Conservation (phyloP, 2,797 vertebrate genomes). For the Borostomias antarcticus region DNA sequence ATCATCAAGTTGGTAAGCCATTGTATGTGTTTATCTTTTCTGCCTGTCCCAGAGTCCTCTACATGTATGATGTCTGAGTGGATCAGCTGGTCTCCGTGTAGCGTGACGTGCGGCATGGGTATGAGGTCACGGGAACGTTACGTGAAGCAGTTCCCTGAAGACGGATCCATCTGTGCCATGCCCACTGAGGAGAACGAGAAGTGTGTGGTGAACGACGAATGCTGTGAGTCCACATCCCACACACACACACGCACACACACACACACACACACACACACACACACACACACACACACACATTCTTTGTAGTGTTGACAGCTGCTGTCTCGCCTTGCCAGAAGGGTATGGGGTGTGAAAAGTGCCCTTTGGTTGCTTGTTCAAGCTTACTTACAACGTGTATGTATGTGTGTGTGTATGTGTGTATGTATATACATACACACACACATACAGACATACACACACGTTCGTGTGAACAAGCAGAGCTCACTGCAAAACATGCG, state of each 20-base stretch:
- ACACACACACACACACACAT: neutral
- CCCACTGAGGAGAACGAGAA: constrained; percentile 93
- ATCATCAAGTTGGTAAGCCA: too few relatives aligned
- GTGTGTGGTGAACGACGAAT: constrained; percentile 91
- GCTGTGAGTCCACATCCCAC: constrained; percentile 80
- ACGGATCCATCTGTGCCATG: constrained; percentile 90
- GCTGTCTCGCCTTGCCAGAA: too few relatives aligned
- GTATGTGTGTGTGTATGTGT: too few relatives aligned
- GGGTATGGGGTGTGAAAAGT: too few relatives aligned
- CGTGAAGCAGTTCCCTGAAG: constrained; percentile 94
- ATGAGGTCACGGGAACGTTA: constrained; percentile 93
- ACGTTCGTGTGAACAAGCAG: too few relatives aligned
- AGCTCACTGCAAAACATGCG: too few relatives aligned
- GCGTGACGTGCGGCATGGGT: constrained; percentile 90
- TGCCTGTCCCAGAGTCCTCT: constrained; percentile 76
- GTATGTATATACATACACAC: too few relatives aligned
- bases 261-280: neutral
- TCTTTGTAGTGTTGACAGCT: too few relatives aligned
- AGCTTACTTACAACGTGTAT: too few relatives aligned
- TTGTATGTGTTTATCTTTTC: neutral
- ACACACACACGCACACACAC: neutral
- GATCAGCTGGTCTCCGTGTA: constrained; percentile 98
- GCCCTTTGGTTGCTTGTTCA: too few relatives aligned
- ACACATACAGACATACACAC: too few relatives aligned
- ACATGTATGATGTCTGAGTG: constrained; percentile 98